Evolutionary conservation across 2,113 vertebrate genomes (phyloP), one percentile per base, ranked within the genome.

Genomic region (Poecilia latipinna): DNA sequence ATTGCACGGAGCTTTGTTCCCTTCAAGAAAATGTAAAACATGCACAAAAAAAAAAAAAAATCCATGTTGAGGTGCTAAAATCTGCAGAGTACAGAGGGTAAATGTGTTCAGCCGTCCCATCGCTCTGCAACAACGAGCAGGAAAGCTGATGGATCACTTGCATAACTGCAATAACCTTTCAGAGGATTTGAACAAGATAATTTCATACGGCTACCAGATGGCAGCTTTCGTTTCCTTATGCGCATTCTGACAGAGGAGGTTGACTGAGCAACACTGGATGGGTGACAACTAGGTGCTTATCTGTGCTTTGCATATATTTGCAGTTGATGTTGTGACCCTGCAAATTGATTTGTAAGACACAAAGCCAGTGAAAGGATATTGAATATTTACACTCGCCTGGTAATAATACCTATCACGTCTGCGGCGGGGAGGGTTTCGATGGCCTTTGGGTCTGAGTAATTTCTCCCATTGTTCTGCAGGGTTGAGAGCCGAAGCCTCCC

Each of bases 21-120:
- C 73, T 7, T 68, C 85, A 73, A 82, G 78, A 89, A 78, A 91
- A 93, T 94, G 93, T 94, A 92, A 91, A 94, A 94, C 93, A 94
- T 87, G 77, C 77, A 75, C 61, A 4, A 1, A 28, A 1, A 28
- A 28, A 65, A 70, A 86, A 85, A 91, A 91, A 84, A 83, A 90
- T 48, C 74, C 84, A 87, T 26, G 86, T 74, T 82, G 77, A 90
- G 61, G 69, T 80, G 68, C 60, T 75, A 80, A 84, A 88, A 81
- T 81, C 83, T 74, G 17, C 54, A 88, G 87, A 89, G 89, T 68
- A 88, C 79, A 77, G 67, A 81, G 86, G 31, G 74, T 72, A 82
- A 85, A 85, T 83, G 80, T 78, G 87, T 75, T 82, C 73, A 44
- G 57, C 32, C 82, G 70, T 83, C 61, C 70, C 63, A 8, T 35